These are phyloP conservation scores for Drosophila pseudoobscura DNA, from an alignment of 1,140 invertebrate genomes.

Conservation along the genomic window DNA sequence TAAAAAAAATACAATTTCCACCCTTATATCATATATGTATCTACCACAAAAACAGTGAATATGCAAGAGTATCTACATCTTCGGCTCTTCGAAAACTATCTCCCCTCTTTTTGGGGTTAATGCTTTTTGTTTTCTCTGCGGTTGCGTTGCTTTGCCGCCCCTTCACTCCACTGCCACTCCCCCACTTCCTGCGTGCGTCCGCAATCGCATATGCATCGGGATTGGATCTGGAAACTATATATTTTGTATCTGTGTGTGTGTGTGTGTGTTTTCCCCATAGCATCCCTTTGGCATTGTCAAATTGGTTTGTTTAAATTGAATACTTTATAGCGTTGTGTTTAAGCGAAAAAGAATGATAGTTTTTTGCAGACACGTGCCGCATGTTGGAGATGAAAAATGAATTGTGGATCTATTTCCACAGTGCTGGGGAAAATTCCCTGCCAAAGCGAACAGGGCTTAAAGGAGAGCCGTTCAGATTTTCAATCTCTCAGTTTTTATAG, in stretches of 20 bases:
- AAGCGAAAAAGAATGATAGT: conserved; percentile 11
- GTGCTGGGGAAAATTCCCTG: neutral
- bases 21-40: too few relatives aligned
- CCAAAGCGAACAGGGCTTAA: neutral
- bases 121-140: conserved; percentile 64
- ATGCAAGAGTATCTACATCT: too few relatives aligned
- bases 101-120: too few relatives aligned
- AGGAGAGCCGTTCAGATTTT: neutral
- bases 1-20: too few relatives aligned
- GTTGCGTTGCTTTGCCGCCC: conserved; percentile 55
- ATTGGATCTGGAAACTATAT: conserved; percentile 44
- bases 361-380: conserved; percentile 12
- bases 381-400: conserved; percentile 8
- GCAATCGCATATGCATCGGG: conserved; percentile 55
- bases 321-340: conserved; percentile 48
- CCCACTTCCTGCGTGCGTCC: conserved; percentile 4
- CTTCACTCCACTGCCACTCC: neutral
- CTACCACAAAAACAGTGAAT: too few relatives aligned
- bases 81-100: too few relatives aligned
- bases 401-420: conserved; percentile 25
- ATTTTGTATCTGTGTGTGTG: conserved; percentile 33
- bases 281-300: conserved; percentile 57
- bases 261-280: conserved; percentile 8
- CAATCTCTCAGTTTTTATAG: too few relatives aligned
- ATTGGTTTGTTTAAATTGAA: conserved; percentile 79